phyloP scores from a whole-genome alignment of 1,140 invertebrate genomes.

The Harpegnathos saltator region DNA sequence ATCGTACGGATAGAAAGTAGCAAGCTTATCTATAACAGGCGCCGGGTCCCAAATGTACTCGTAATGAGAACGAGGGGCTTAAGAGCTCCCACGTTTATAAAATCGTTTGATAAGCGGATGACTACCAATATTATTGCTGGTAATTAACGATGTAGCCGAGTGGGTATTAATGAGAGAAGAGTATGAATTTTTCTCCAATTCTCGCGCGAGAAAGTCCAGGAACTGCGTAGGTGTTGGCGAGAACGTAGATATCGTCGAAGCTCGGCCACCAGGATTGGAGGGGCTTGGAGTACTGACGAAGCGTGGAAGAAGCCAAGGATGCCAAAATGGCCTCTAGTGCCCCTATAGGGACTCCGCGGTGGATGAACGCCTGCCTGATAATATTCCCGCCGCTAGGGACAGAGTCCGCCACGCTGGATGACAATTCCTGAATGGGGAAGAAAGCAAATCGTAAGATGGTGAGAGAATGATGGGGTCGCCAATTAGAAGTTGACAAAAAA shows the following conservation, averaged over 20 bases:
- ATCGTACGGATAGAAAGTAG: neutral
- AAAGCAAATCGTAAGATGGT: slow-evolving; percentile 60
- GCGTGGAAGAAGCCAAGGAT: neutral
- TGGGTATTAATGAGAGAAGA: no score
- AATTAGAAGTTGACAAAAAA: slow-evolving; percentile 8
- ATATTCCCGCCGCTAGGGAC: slow-evolving; percentile 66
- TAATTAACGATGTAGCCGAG: neutral
- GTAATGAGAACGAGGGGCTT: neutral
- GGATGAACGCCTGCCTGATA: slow-evolving; percentile 22
- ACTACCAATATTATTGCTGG: neutral
- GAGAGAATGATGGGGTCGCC: slow-evolving; percentile 59
- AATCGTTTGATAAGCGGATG: neutral
- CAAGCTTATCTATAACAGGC: neutral
- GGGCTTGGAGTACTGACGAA: no score
- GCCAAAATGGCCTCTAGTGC: no score
- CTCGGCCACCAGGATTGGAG: no score
- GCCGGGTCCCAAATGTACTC: neutral
- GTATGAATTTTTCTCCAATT: no score
- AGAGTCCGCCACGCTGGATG: slow-evolving; percentile 66
- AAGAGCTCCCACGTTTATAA: neutral
- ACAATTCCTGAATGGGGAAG: slow-evolving; percentile 56
- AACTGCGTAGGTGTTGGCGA: no score
- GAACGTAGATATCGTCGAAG: no score
- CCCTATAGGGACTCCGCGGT: neutral
- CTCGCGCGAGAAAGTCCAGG: neutral